Conservation (phyloP, 2,888 invertebrate species). For the Harpalus rufipes region DNA sequence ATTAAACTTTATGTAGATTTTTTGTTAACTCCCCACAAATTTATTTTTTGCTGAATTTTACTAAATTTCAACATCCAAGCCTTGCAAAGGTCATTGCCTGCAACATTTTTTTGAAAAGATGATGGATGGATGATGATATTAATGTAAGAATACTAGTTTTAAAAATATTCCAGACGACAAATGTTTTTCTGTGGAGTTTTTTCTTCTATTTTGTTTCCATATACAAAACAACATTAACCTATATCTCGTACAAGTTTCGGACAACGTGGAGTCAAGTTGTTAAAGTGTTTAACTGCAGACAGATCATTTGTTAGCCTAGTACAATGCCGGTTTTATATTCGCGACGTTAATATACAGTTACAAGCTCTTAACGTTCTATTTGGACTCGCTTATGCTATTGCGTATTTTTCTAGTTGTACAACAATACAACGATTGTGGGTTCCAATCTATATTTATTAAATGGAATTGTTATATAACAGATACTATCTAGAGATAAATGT, state of each 20-base stretch:
- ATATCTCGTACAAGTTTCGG: constrained; percentile 24
- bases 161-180: constrained; percentile 56
- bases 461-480: not conserved
- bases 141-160: constrained; percentile 26
- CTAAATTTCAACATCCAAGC: no score
- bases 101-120: not conserved
- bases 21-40: no score
- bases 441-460: constrained; percentile 21
- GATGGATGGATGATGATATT: constrained; percentile 19
- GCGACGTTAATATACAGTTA: constrained; percentile 19
- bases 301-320: constrained; percentile 15
- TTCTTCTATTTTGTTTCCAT: constrained; percentile 52
- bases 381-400: not conserved
- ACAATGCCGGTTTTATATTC: not conserved
- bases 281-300: constrained; percentile 33
- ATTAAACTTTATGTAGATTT: no score
- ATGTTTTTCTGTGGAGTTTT: constrained; percentile 15
- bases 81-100: not conserved
- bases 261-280: not conserved
- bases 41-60: no score
- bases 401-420: constrained; percentile 11
- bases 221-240: constrained; percentile 54
- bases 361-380: constrained; percentile 16
- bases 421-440: not conserved
- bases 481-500: not conserved